A percentile compares a stretch with the other conserved stretches of the same genome.
Conservation (phyloP, 2,888 invertebrate species). For the Clunio marinus region DNA sequence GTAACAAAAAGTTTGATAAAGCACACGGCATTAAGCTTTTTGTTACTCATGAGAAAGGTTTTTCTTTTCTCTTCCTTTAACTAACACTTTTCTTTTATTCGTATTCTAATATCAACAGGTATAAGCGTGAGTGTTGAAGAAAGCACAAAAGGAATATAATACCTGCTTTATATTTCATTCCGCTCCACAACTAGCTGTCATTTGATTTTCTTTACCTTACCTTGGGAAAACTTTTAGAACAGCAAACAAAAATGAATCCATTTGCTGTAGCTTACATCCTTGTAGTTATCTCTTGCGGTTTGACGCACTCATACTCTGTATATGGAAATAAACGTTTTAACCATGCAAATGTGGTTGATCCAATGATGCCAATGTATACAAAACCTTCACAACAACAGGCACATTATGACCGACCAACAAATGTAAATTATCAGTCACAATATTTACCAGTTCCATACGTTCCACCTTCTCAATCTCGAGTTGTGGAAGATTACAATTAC, state of each 20-base stretch:
- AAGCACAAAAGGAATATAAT: not conserved
- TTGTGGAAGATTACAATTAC: conserved; percentile 29
- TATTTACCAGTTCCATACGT: conserved; percentile 16
- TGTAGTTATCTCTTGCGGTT: conserved; percentile 19
- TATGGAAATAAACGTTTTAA: conserved; percentile 42
- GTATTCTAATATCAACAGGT: conserved; percentile 16
- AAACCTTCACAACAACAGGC: not conserved
- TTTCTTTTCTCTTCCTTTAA: no score
- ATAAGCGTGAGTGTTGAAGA: not conserved
- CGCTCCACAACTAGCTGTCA: not conserved
- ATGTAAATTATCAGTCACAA: conserved; percentile 1
- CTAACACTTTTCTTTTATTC: no score
- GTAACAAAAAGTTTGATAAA: not conserved
- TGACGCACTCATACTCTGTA: conserved; percentile 41
- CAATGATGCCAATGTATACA: conserved; percentile 32
- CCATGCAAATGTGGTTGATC: conserved; percentile 40
- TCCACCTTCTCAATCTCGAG: not conserved
- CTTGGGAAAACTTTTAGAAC: no score
- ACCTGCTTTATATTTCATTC: not conserved
- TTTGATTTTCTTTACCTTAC: no score
- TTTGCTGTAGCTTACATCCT: conserved; percentile 8
- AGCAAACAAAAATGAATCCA: conserved; percentile 16
- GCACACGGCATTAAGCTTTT: not conserved
- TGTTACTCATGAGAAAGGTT: no score
- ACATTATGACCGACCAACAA: conserved; percentile 2